Conservation (phyloP, 1,140 invertebrate genomes). For the Sarcophaga peregrina region DNA sequence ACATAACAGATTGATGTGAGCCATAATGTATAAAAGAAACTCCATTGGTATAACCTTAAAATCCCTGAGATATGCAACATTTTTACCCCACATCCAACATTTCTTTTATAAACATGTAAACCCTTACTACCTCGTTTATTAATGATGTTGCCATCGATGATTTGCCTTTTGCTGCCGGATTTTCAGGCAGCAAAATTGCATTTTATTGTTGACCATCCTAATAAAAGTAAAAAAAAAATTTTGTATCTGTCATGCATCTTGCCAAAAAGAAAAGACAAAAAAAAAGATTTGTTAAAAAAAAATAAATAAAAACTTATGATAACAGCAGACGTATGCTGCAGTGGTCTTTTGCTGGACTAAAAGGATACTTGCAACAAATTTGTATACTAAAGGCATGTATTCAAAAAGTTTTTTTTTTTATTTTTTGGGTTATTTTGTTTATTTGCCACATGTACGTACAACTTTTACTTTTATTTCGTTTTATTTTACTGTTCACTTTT, state of each 20-base stretch:
- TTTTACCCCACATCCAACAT: too few species aligned
- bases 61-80: too few species aligned
- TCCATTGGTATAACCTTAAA: too few species aligned
- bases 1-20: too few species aligned
- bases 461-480: constrained; percentile 19
- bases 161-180: constrained; percentile 14
- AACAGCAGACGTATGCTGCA: not conserved
- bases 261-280: not conserved
- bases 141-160: constrained; percentile 34
- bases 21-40: too few species aligned
- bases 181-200: not conserved
- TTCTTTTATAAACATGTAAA: not conserved
- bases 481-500: not conserved
- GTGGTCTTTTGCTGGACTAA: not conserved
- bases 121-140: not conserved
- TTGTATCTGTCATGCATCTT: too few species aligned
- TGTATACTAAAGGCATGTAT: not conserved
- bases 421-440: too few species aligned
- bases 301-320: not conserved
- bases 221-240: not conserved
- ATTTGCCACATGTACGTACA: not conserved
- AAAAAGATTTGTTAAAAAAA: not conserved
- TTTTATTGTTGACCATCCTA: not conserved
- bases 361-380: not conserved
- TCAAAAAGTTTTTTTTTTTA: not conserved